Base-by-base conservation (phyloP, 2,113 vertebrate species). In the Typhlomys cinereus region DNA sequence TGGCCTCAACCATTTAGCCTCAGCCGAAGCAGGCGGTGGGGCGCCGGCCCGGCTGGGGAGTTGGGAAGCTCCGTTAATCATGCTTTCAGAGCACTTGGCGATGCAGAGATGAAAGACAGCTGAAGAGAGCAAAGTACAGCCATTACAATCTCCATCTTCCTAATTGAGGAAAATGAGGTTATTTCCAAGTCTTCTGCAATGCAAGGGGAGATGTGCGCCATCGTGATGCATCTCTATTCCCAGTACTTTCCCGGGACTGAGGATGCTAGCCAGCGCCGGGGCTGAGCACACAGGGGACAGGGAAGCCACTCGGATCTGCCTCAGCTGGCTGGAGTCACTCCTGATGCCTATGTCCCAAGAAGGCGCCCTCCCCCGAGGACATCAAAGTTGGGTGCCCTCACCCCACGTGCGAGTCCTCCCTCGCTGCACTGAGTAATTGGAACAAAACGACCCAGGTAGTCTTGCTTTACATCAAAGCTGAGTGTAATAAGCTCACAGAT, bases 381-480 rank as follows among this genome's bases (percentile, higher is more conserved):
- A 97, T 98, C 97, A 98, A 97, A 98, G 97, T 94, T 85, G 46
- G 71, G 93, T 61, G 39, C 96, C 79, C 96, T 96, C 88, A 31
- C 94, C 78, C 20, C n/a, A 79, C 93, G 46, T 12, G 74, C 94
- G 96, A 96, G 89, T 94, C 97, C 96, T 97, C 96, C 96, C 97
- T 97, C 96, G 97, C 95, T 95, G 61, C 95, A 86, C 95, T 95
- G 95, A 95, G 92, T 97, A 98, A 98, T 82, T 97, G 97, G 96
- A 95, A 97, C 96, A 98, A 98, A 98, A 98, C 88, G 94, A 98
- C 83, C 71, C 94, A 97, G 96, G 96, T 97, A 98, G 96, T 96
- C 93, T 97, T 88, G 93, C 89, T 93, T 92, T 96, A 98, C 96
- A 98, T 98, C 97, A 97, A 98, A 98, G 97, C 95, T 93, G 29